phyloP scores from a whole-genome alignment of 2,888 invertebrate genomes.

The Campoplex nolae region DNA sequence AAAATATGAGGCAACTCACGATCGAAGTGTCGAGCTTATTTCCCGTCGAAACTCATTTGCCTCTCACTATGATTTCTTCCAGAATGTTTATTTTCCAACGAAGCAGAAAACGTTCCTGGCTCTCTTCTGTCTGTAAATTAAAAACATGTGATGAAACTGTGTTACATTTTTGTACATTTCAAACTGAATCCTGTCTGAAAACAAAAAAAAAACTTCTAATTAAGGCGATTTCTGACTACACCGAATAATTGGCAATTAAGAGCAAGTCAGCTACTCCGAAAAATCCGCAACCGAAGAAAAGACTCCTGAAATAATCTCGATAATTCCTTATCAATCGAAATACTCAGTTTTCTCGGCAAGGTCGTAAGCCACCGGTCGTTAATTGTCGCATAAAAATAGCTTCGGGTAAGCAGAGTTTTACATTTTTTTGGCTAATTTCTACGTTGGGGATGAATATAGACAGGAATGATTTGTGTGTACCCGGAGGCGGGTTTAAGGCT shows the following conservation, averaged over 20 bases:
- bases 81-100: background rate
- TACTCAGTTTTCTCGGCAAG: background rate
- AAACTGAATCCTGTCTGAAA: background rate
- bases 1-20: background rate
- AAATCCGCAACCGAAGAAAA: background rate
- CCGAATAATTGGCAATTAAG: no score
- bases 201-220: background rate
- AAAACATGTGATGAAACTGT: background rate
- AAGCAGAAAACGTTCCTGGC: background rate
- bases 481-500: slow-evolving; percentile 39
- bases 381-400: background rate
- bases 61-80: background rate
- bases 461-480: slow-evolving; percentile 81
- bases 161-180: background rate
- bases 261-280: no score
- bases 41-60: background rate
- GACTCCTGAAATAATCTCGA: background rate
- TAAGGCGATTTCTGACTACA: no score
- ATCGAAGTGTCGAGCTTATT: background rate
- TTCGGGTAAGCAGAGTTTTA: slow-evolving; percentile 12
- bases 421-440: slow-evolving; percentile 22
- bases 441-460: slow-evolving; percentile 77
- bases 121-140: background rate
- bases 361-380: background rate
- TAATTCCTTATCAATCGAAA: background rate